Evolutionary conservation across 2,888 invertebrate genomes (phyloP).

Genomic region (Plagiodera versicolora): DNA sequence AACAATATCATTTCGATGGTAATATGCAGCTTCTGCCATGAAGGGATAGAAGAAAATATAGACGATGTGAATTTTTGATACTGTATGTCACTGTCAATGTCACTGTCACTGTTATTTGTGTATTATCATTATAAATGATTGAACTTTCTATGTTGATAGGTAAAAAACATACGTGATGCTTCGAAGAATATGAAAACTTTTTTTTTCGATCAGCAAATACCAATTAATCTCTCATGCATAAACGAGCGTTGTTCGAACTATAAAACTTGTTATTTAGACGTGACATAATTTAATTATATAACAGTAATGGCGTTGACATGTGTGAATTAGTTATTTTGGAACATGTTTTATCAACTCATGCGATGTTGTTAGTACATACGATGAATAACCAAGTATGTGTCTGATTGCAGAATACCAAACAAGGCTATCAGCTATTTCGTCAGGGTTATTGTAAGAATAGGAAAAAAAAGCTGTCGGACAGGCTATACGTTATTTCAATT

Average conservation of each 20-base stretch:
- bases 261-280: not conserved
- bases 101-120: no score
- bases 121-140: no score
- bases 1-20: no score
- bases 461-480: no score
- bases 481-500: no score
- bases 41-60: no score
- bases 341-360: not conserved
- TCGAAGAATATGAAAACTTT: not conserved
- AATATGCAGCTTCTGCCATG: no score
- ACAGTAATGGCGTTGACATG: not conserved
- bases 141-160: no score
- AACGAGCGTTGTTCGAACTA: not conserved
- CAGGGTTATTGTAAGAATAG: not conserved
- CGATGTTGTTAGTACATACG: not conserved
- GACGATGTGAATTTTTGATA: no score
- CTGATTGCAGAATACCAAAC: not conserved
- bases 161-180: no score
- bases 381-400: not conserved
- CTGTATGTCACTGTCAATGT: no score
- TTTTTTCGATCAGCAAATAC: not conserved
- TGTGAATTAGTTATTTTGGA: not conserved
- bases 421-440: not conserved
- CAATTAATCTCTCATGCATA: not conserved
- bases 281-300: constrained; percentile 1